These are phyloP conservation scores for Paramisgurnus dabryanus DNA, from an alignment of 2,113 vertebrate species.

Conservation along the genomic window DNA sequence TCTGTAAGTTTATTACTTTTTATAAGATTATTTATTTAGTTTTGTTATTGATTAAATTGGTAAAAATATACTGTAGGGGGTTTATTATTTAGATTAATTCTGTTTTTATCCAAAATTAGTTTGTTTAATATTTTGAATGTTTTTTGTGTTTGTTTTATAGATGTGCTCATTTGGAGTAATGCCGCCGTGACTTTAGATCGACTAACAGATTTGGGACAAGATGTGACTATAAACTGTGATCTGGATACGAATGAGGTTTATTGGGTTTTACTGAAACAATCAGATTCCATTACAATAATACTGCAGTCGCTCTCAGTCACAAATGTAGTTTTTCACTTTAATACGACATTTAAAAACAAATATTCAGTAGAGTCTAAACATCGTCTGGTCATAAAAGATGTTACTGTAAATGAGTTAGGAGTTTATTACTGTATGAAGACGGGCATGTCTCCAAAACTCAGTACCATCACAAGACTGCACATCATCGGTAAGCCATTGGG, in stretches of 20 bases:
- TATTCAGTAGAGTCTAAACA: not conserved
- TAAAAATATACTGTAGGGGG: too few relatives aligned
- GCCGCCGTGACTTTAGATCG: not conserved
- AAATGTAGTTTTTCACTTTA: not conserved
- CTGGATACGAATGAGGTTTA: not conserved
- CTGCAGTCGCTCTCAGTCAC: not conserved
- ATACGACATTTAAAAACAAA: not conserved
- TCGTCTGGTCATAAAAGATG: not conserved
- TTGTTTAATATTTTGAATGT: not conserved
- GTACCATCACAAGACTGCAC: not conserved
- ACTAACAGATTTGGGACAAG: not conserved
- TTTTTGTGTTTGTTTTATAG: not conserved
- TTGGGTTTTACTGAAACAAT: not conserved
- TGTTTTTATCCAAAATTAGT: not conserved
- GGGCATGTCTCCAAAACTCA: not conserved
- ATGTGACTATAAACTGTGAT: not conserved
- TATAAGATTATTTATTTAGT: too few relatives aligned
- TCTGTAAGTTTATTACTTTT: not conserved
- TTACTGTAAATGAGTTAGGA: not conserved
- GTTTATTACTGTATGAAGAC: conserved; percentile 5
- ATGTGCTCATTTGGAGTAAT: not conserved
- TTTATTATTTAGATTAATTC: not conserved
- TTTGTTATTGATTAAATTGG: too few relatives aligned
- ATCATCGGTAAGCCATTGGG: not conserved
- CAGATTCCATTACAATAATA: not conserved